Evolutionary conservation across 1,140 invertebrate genomes (phyloP).

Genomic region (Polypedilum vanderplanki): DNA sequence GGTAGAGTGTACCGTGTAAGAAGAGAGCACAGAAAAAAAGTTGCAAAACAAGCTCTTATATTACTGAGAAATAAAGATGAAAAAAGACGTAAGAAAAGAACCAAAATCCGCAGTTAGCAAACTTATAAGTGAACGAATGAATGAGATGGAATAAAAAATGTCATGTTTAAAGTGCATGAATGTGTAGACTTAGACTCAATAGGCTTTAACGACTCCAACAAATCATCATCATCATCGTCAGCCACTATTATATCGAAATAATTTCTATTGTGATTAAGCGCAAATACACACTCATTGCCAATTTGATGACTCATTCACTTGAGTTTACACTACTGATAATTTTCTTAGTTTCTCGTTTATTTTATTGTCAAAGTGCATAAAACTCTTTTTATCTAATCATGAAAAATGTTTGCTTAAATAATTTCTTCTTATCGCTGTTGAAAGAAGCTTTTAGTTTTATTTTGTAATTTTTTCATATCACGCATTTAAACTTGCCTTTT

Average conservation of each 20-base stretch:
- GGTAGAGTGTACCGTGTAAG: background rate
- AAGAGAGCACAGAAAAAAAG: background rate
- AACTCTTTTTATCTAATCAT: no score
- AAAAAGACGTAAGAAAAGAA: background rate
- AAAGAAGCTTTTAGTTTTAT: no score
- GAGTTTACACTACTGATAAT: background rate
- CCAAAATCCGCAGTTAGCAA: background rate
- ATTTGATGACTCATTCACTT: background rate
- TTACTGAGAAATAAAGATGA: background rate
- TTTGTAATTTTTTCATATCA: no score
- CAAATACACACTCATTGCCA: background rate
- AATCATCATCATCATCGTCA: no score
- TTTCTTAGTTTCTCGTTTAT: no score
- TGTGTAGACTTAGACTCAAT: background rate
- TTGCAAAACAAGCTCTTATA: conserved; percentile 2
- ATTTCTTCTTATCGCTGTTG: no score
- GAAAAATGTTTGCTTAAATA: no score
- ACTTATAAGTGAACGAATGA: background rate
- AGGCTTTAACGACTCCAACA: no score
- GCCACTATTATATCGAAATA: background rate
- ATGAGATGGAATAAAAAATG: background rate
- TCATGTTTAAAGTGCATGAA: conserved; percentile 12
- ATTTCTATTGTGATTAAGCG: background rate
- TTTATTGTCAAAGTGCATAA: no score
- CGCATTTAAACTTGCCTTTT: no score